A percentile compares a stretch with the other conserved stretches of the same genome.
phyloP scores from a whole-genome alignment of 2,113 vertebrate species.

The Blennius ocellaris region DNA sequence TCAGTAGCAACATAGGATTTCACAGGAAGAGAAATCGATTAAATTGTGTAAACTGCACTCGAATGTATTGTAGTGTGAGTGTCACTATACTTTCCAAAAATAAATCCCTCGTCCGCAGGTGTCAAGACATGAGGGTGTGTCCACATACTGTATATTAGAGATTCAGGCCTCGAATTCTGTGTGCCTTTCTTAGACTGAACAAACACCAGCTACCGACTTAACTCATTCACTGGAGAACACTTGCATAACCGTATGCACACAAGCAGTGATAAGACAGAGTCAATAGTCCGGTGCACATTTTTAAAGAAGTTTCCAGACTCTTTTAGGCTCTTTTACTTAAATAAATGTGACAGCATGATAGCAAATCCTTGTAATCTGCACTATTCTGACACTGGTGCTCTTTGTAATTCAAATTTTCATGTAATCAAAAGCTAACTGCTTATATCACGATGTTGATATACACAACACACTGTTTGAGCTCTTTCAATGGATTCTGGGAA shows the following conservation, averaged over 20 bases:
- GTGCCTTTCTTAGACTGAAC: conserved; percentile 47
- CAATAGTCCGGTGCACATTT: neutral
- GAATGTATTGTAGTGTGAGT: no score
- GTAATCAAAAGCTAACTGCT: conserved; percentile 27
- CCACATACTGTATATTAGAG: conserved; percentile 6
- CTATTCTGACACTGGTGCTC: neutral
- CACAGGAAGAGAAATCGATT: no score
- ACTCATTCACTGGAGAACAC: conserved; percentile 31
- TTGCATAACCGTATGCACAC: conserved; percentile 61
- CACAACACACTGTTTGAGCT: neutral
- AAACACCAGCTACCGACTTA: conserved; percentile 48
- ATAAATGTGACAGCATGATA: no score
- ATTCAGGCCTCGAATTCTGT: conserved; percentile 39
- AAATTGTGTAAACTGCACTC: no score
- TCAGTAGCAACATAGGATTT: neutral
- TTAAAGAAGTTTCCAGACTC: neutral
- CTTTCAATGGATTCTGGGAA: conserved; percentile 7
- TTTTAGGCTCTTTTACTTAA: no score
- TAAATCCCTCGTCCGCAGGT: conserved; percentile 8
- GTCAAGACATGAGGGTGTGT: conserved; percentile 10
- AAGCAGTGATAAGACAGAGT: conserved; percentile 38
- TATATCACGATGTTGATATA: neutral
- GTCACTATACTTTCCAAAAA: conserved; percentile 25
- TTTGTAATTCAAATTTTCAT: neutral
- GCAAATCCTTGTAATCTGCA: neutral